Base-by-base conservation (phyloP, 2,113 vertebrate species). In the Himantopus leucocephalus region DNA sequence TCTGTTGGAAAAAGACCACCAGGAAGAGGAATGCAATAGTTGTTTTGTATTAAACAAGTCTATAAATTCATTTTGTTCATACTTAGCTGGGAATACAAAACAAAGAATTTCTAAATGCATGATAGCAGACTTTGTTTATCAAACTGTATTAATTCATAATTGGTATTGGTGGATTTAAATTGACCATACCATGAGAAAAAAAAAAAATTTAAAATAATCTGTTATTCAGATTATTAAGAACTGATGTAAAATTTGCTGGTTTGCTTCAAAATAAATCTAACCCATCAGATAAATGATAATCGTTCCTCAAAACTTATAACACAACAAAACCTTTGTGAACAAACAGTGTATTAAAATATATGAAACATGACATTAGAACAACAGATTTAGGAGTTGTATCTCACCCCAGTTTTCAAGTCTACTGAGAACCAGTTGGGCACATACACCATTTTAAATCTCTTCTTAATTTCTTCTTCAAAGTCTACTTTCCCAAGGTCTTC, bases 351-450 rank as follows among this genome's bases (percentile, higher is more conserved):
- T 9, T 6, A 70, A 48, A 64, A 39, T 26, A 22, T 1, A 34
- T 6, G 8, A 72, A 68, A 55, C 11, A 47, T 2, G 6, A 70
- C 21, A 88, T 34, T 17, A 58, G 10, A 58, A 19, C 18, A 56
- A 29, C 8, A 48, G 47, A 41, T 50, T 55, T 14, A 53, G 37
- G 39, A 92, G 37, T 1, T 68, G 11, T 45, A 59, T 95, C 99
- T 99, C 97, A 99, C 99, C 98, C 99, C 99, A 6, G 99, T 99
- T 98, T 99, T 99, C 93, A 99, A 98, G 97, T 99, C 99, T 58
- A 99, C 99, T 45, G 99, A 99, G 98, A 99, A 99, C 99, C 99
- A 99, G 95, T 99, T 99, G 97, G 99, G 99, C 97, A 99, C 99
- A 83, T 99, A 99, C 24, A 99, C 99, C 99, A 99, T 99, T 98